phyloP scores from a whole-genome alignment of 2,888 invertebrate genomes.

The Leptinotarsa peninsularis region DNA sequence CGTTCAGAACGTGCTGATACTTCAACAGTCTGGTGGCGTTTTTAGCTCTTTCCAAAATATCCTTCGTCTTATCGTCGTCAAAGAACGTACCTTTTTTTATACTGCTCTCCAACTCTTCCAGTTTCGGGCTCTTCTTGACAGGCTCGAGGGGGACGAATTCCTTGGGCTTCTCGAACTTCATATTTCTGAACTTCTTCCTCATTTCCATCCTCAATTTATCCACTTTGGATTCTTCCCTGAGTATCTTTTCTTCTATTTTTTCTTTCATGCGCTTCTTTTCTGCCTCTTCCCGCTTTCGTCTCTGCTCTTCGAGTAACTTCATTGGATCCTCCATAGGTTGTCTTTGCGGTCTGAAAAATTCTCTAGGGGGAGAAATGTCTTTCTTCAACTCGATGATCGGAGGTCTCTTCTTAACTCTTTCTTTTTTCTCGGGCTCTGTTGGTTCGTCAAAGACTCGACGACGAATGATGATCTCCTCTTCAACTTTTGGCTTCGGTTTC shows the following conservation, averaged over 20 bases:
- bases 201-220: slow-evolving; percentile 60
- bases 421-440: slow-evolving; percentile 56
- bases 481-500: slow-evolving; percentile 54
- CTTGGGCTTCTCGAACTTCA: slow-evolving; percentile 60
- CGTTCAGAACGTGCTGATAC: slow-evolving; percentile 56
- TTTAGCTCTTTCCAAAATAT: slow-evolving; percentile 62
- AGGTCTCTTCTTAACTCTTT: slow-evolving; percentile 57
- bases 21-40: slow-evolving; percentile 58
- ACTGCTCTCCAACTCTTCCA: slow-evolving; percentile 61
- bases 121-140: slow-evolving; percentile 61
- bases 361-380: slow-evolving; percentile 51
- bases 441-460: slow-evolving; percentile 59
- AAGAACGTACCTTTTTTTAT: slow-evolving; percentile 64
- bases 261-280: slow-evolving; percentile 61
- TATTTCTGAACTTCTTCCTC: slow-evolving; percentile 59
- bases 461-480: slow-evolving; percentile 59
- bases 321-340: slow-evolving; percentile 60
- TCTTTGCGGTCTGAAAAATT: slow-evolving; percentile 51
- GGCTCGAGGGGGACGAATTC: slow-evolving; percentile 61
- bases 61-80: slow-evolving; percentile 62
- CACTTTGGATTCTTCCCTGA: slow-evolving; percentile 61
- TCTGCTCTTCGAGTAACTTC: slow-evolving; percentile 54
- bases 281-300: slow-evolving; percentile 59
- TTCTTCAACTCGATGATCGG: slow-evolving; percentile 47
- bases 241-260: slow-evolving; percentile 58